Conservation (phyloP, 2,113 vertebrate species). For the Alexandromys fortis region DNA sequence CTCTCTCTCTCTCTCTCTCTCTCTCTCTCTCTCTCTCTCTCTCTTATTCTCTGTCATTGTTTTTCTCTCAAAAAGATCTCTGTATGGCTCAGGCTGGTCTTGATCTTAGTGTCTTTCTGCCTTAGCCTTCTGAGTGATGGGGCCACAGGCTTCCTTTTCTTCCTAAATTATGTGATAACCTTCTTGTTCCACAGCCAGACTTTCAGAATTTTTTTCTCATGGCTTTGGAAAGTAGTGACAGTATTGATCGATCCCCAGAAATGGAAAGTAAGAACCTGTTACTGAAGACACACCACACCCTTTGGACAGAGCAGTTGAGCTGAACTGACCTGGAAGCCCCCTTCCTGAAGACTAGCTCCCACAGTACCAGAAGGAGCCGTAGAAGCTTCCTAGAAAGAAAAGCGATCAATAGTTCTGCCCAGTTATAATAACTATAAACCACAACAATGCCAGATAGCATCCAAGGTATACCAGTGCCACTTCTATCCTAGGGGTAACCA, state of each 20-base stretch:
- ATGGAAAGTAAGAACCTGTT: not conserved
- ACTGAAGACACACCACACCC: not conserved
- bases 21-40: no score
- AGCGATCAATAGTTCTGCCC: no score
- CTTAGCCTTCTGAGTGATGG: not conserved
- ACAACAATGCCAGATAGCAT: not conserved
- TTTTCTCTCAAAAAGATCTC: not conserved
- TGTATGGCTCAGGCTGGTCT: not conserved
- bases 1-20: no score
- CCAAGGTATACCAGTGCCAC: not conserved
- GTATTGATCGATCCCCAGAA: not conserved
- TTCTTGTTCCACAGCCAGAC: accelerated
- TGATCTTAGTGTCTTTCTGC: not conserved
- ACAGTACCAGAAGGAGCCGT: not conserved
- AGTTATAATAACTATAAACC: not conserved
- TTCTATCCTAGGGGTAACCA: not conserved
- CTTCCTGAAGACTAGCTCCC: not conserved
- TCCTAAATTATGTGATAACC: no score
- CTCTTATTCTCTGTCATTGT: not conserved
- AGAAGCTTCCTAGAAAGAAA: not conserved
- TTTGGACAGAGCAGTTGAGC: not conserved
- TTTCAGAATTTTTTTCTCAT: not conserved
- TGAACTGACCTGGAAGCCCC: not conserved
- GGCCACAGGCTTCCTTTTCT: not conserved
- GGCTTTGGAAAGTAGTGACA: not conserved